phyloP scores from a whole-genome alignment of 2,888 invertebrate genomes.

The Hemithea aestivaria region DNA sequence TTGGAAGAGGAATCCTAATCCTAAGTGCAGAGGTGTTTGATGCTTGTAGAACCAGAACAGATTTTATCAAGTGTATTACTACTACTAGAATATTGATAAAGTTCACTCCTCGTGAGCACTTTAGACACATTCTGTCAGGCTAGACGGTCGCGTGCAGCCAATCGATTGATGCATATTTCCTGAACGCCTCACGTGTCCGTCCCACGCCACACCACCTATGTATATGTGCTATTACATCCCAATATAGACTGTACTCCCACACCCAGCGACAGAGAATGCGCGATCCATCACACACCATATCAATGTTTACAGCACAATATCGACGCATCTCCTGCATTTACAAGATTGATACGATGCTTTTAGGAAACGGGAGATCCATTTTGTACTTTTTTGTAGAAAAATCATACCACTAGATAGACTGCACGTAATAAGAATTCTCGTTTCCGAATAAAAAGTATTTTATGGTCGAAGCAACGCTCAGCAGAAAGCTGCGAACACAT shows the following conservation, averaged over 20 bases:
- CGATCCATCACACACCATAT: slow-evolving; percentile 13
- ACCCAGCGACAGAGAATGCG: neutral
- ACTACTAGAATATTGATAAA: no score
- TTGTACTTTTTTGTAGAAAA: no score
- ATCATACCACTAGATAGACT: no score
- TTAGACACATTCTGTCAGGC: neutral
- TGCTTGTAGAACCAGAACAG: neutral
- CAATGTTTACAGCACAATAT: slow-evolving; percentile 10
- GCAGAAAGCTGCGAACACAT: slow-evolving; percentile 13
- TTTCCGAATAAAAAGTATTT: no score
- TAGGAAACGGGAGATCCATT: neutral
- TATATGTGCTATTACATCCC: no score
- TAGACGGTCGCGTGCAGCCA: neutral
- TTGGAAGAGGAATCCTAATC: no score
- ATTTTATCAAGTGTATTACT: no score
- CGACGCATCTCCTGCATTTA: slow-evolving; percentile 14
- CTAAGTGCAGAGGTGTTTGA: no score
- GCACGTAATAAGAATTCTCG: no score
- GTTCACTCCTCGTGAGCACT: no score
- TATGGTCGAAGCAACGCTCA: slow-evolving; percentile 2
- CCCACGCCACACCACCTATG: no score
- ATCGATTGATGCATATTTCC: slow-evolving; percentile 2
- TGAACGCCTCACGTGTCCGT: neutral
- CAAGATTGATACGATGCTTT: slow-evolving; percentile 12
- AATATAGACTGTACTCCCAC: no score